Conservation (phyloP, 2,888 invertebrate genomes). For the Cephalotes varians region DNA sequence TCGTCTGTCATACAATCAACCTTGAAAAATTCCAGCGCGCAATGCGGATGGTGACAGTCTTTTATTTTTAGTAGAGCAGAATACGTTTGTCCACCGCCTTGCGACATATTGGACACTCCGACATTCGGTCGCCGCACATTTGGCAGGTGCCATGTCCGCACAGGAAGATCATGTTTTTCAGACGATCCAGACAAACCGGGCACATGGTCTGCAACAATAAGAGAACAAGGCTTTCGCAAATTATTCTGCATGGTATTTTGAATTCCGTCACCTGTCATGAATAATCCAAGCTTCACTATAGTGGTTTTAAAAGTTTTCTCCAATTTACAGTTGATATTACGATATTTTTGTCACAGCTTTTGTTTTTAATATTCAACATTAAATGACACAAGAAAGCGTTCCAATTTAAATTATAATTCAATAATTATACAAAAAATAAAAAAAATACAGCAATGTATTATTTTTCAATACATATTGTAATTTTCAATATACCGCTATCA, state of each 20-base stretch:
- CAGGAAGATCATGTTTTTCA: constrained; percentile 99
- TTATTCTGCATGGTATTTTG: background rate
- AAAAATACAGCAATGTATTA: too few species aligned
- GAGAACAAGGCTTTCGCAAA: constrained; percentile 15
- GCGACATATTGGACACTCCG: constrained; percentile 98
- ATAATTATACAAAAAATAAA: too few species aligned
- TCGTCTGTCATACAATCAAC: constrained; percentile 9
- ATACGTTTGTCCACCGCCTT: constrained; percentile 98
- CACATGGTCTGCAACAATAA: constrained; percentile 95
- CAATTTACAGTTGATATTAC: background rate
- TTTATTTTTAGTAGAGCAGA: constrained; percentile 90
- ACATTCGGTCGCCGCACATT: constrained; percentile 99
- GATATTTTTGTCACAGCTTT: background rate
- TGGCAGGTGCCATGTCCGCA: constrained; percentile 99
- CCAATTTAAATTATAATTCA: too few species aligned
- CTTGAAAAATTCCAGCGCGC: constrained; percentile 19
- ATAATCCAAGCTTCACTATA: background rate
- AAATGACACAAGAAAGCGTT: too few species aligned
- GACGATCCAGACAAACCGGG: constrained; percentile 98
- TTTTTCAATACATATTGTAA: too few species aligned
- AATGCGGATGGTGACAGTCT: constrained; percentile 4
- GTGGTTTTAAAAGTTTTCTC: background rate
- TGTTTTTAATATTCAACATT: too few species aligned
- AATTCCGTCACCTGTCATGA: background rate
- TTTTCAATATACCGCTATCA: too few species aligned